phyloP scores from a whole-genome alignment of 2,797 vertebrate genomes.

The Takifugu ocellatus region DNA sequence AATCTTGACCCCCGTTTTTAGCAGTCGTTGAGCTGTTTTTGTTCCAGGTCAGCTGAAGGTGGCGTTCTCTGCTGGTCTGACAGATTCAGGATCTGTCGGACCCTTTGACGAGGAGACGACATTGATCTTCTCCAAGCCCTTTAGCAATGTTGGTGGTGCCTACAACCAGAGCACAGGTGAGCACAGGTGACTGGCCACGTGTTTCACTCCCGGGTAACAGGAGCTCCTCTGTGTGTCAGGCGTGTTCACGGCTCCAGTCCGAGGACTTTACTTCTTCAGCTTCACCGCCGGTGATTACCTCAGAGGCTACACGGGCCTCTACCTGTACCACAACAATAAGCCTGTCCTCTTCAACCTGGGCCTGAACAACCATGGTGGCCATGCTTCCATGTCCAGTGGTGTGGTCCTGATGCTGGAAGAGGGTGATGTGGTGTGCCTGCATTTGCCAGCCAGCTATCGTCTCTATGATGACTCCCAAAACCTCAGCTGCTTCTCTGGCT shows the following conservation, averaged over 20 bases:
- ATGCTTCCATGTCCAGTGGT: constrained; percentile 29
- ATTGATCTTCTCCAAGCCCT: constrained; percentile 58
- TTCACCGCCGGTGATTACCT: constrained; percentile 63
- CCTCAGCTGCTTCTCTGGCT: constrained; percentile 64
- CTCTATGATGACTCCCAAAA: constrained; percentile 64
- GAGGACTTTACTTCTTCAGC: constrained; percentile 67
- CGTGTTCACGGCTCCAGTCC: constrained; percentile 56
- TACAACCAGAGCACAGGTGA: constrained; percentile 54
- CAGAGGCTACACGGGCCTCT: constrained; percentile 67
- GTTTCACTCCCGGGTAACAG: no score
- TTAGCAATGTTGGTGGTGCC: constrained; percentile 49
- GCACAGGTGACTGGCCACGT: not conserved
- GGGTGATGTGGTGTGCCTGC: constrained; percentile 45
- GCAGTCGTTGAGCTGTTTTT: not conserved
- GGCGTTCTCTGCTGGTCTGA: constrained; percentile 61
- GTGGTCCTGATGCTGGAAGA: constrained; percentile 44
- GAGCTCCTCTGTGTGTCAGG: constrained; percentile 31
- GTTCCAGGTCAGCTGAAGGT: constrained; percentile 44
- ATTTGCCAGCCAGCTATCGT: constrained; percentile 62
- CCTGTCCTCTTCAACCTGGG: constrained; percentile 53
- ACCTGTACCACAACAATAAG: constrained; percentile 58
- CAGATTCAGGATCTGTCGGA: constrained; percentile 52
- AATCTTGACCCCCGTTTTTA: no score
- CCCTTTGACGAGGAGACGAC: constrained; percentile 57
- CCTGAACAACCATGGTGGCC: constrained; percentile 66